Conservation (phyloP, 2,888 invertebrate species). For the Eremobia ochroleuca region DNA sequence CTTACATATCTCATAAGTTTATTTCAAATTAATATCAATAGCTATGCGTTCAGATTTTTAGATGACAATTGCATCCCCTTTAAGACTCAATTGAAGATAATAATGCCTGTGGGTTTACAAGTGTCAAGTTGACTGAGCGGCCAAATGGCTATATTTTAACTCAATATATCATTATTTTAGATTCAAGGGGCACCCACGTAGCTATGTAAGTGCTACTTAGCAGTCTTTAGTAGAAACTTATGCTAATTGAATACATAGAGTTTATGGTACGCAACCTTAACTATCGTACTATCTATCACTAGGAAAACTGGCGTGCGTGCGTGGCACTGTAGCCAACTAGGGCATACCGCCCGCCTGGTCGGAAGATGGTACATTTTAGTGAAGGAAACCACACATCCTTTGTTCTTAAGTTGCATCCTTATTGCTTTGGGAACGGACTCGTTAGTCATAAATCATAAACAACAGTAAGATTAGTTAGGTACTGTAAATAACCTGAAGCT, state of each 20-base stretch:
- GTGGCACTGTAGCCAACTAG: conserved; percentile 21
- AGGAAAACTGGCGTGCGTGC: conserved; percentile 28
- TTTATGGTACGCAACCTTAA: conserved; percentile 36
- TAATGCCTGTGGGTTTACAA: conserved; percentile 25
- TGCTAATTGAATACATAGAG: conserved; percentile 50
- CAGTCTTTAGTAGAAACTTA: conserved; percentile 32
- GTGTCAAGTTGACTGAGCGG: conserved; percentile 19
- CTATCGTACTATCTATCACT: conserved; percentile 17
- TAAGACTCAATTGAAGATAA: conserved; percentile 37
- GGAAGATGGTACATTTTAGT: conserved; percentile 6
- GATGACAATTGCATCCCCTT: conserved; percentile 3
- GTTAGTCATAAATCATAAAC: conserved; percentile 33
- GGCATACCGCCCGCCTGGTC: conserved; percentile 21
- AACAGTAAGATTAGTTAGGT: conserved; percentile 24
- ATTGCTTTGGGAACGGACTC: conserved; percentile 29
- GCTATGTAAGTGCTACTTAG: conserved; percentile 40
- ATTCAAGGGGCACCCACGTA: conserved; percentile 44
- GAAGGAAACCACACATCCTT: conserved; percentile 20
- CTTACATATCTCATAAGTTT: neutral
- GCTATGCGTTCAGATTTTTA: neutral
- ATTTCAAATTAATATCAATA: conserved; percentile 15
- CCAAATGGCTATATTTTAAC: conserved; percentile 26
- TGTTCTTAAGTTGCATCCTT: conserved; percentile 32
- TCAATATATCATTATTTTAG: conserved; percentile 42
- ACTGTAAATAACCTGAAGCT: neutral